Percentiles rank a stretch among this genome's conserved stretches.
phyloP scores from a whole-genome alignment of 2,888 invertebrate genomes.

The Platycheirus rosarum region DNA sequence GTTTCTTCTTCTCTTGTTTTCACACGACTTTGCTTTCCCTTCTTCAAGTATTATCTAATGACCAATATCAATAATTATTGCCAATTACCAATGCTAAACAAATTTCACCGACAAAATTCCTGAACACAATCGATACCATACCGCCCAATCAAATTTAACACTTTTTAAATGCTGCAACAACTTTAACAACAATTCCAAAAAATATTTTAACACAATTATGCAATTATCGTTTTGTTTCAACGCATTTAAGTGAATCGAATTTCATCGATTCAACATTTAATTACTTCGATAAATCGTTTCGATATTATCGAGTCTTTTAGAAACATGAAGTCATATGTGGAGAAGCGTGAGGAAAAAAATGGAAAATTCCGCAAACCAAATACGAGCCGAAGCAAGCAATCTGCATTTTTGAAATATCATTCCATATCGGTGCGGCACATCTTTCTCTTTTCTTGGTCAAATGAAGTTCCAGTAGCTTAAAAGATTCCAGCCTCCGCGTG shows the following conservation, averaged over 20 bases:
- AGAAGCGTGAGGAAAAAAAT: constrained; percentile 50
- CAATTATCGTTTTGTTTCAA: constrained; percentile 45
- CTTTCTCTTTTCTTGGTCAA: constrained; percentile 35
- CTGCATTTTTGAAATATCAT: constrained; percentile 69
- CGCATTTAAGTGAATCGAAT: constrained; percentile 19
- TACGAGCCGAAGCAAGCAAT: constrained; percentile 54
- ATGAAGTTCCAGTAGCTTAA: constrained; percentile 57
- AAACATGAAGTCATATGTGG: neutral
- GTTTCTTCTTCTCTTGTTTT: no score
- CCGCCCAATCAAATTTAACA: no score
- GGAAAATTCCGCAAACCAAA: constrained; percentile 60
- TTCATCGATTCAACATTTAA: constrained; percentile 44
- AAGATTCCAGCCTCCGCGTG: constrained; percentile 49
- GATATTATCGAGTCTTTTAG: neutral
- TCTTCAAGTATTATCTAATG: no score
- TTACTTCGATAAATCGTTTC: constrained; percentile 23
- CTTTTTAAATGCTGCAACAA: no score
- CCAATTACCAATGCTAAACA: no score
- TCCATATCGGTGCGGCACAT: constrained; percentile 59
- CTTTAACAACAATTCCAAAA: no score
- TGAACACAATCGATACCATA: no score
- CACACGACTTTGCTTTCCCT: no score
- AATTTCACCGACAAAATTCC: no score
- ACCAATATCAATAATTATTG: no score
- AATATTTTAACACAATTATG: constrained; percentile 65